A percentile compares a stretch with the other conserved stretches of the same genome.
Conservation (phyloP, 1,140 invertebrate genomes). For the Penaeus japonicus region DNA sequence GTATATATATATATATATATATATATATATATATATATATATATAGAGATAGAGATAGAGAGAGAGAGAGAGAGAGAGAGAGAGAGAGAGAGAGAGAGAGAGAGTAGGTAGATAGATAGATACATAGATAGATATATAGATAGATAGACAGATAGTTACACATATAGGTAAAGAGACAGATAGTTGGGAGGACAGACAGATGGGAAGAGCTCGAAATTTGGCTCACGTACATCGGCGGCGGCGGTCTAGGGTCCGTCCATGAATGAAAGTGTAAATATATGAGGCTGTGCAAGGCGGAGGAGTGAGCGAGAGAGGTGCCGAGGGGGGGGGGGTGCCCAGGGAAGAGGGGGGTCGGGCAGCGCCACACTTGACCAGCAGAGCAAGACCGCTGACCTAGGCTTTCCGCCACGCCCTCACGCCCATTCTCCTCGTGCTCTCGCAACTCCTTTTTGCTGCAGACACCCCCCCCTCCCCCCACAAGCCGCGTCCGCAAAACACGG, state of each 20-base stretch:
- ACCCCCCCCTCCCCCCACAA: not conserved
- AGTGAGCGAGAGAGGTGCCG: not conserved
- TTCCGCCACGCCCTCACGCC: constrained; percentile 36
- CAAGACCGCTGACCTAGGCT: constrained; percentile 51
- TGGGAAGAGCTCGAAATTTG: not conserved
- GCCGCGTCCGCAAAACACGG: not conserved
- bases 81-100: not conserved
- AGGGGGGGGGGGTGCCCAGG: not conserved
- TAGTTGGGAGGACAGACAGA: not conserved
- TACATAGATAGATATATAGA: too few species aligned
- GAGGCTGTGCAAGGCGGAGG: too few species aligned
- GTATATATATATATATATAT: not conserved
- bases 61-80: not conserved
- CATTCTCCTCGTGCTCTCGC: not conserved
- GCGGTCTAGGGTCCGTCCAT: too few species aligned
- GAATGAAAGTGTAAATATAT: too few species aligned
- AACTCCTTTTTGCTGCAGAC: too few species aligned
- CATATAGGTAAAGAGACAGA: not conserved
- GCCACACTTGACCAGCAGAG: constrained; percentile 54
- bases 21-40: too few species aligned
- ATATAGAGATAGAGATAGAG: not conserved
- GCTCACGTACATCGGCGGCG: too few species aligned
- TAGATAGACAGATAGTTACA: not conserved
- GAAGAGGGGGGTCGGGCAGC: constrained; percentile 15
- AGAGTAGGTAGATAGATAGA: not conserved